phyloP scores from a whole-genome alignment of 2,888 invertebrate species.

The Apodemia hepburni region DNA sequence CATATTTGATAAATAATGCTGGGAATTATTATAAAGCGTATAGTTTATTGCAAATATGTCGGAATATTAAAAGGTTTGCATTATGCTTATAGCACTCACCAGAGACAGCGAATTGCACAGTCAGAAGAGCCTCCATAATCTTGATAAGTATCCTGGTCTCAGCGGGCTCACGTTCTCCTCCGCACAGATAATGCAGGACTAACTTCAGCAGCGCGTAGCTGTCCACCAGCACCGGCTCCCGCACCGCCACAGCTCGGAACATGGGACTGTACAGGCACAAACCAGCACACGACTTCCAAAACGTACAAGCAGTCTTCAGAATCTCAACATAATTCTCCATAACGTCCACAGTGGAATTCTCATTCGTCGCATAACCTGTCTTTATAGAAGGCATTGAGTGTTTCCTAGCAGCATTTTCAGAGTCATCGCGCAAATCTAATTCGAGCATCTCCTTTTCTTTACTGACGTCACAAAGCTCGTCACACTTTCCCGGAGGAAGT shows the following conservation, averaged over 20 bases:
- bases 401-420: slow-evolving; percentile 30
- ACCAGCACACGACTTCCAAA: slow-evolving; percentile 73
- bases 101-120: slow-evolving; percentile 62
- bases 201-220: slow-evolving; percentile 61
- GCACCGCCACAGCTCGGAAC: slow-evolving; percentile 67
- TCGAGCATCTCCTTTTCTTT: slow-evolving; percentile 47
- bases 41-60: no score
- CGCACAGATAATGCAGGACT: slow-evolving; percentile 49
- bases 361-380: slow-evolving; percentile 16
- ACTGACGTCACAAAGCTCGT: slow-evolving; percentile 50
- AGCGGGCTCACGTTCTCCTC: slow-evolving; percentile 44
- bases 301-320: slow-evolving; percentile 63
- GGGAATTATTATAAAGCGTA: no score
- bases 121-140: slow-evolving; percentile 64
- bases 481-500: slow-evolving; percentile 49
- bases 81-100: slow-evolving; percentile 44
- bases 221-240: slow-evolving; percentile 54
- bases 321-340: slow-evolving; percentile 51
- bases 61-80: no score
- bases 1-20: no score
- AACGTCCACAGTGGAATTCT: slow-evolving; percentile 35
- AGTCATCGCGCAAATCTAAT: slow-evolving; percentile 29
- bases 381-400: slow-evolving; percentile 42
- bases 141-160: slow-evolving; percentile 54
- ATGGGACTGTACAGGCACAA: slow-evolving; percentile 78